Evolutionary conservation across 2,888 invertebrate genomes (phyloP).

Genomic region (Eristalinus sepulchralis): DNA sequence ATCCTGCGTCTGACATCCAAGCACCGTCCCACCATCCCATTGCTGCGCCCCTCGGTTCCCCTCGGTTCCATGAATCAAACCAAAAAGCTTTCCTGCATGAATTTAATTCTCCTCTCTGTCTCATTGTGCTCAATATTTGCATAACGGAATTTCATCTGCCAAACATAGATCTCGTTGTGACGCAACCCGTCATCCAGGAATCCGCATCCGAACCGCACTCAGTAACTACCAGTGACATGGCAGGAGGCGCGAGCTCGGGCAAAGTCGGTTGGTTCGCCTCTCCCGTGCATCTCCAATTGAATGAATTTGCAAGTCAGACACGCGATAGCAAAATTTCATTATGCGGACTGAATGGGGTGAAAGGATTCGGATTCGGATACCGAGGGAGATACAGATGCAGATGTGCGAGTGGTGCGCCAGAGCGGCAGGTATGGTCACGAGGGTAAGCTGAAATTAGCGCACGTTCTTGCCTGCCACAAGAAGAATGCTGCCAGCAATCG

Average conservation of each 20-base stretch:
- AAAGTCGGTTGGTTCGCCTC: conserved; percentile 8
- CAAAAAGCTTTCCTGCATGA: conserved; percentile 39
- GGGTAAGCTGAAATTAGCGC: conserved; percentile 56
- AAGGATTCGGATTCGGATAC: conserved; percentile 36
- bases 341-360: conserved; percentile 65
- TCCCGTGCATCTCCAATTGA: conserved; percentile 47
- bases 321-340: conserved; percentile 59
- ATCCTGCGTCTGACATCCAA: conserved; percentile 22
- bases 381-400: conserved; percentile 4
- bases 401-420: background rate
- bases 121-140: conserved; percentile 50
- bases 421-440: background rate
- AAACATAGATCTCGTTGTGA: conserved; percentile 52
- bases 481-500: background rate
- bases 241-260: conserved; percentile 2
- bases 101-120: conserved; percentile 51
- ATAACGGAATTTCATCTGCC: conserved; percentile 44
- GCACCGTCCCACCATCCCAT: background rate
- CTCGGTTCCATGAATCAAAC: conserved; percentile 54
- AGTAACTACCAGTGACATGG: conserved; percentile 51
- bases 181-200: conserved; percentile 60
- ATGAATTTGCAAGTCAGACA: conserved; percentile 69
- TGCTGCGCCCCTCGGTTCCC: background rate
- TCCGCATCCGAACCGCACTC: conserved; percentile 51
- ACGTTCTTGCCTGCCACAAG: conserved; percentile 54